Evolutionary conservation across 1,140 invertebrate species (phyloP).

Genomic region (Drosophila funebris): DNA sequence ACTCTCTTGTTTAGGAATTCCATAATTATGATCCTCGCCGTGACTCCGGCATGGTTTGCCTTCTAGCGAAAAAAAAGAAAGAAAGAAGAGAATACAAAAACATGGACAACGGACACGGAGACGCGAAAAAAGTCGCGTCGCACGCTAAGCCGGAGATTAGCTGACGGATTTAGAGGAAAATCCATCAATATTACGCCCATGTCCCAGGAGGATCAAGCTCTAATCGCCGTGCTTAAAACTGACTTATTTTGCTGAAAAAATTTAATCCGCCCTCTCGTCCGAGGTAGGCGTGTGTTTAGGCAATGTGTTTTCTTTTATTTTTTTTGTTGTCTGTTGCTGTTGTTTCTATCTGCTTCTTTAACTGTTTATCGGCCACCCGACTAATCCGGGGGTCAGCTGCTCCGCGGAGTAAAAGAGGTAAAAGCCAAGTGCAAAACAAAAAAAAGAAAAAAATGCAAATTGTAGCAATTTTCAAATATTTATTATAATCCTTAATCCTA

Average conservation of each 20-base stretch:
- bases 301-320: conserved; percentile 32
- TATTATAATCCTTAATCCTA: conserved; percentile 37
- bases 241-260: conserved; percentile 76
- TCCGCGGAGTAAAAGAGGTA: conserved; percentile 61
- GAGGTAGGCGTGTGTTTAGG: conserved; percentile 67
- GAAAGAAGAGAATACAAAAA: conserved; percentile 38
- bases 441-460: conserved; percentile 51
- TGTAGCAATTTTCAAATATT: conserved; percentile 49
- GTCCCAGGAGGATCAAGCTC: conserved; percentile 67
- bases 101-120: conserved; percentile 37
- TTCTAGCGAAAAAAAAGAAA: conserved; percentile 77
- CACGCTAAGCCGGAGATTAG: conserved; percentile 78
- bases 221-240: conserved; percentile 72
- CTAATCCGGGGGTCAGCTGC: conserved; percentile 62
- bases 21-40: conserved; percentile 76
- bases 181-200: conserved; percentile 80
- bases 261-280: conserved; percentile 59
- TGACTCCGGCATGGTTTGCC: conserved; percentile 31
- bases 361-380: not conserved
- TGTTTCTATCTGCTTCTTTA: not conserved
- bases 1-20: conserved; percentile 75
- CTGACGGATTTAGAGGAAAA: conserved; percentile 75
- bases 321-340: conserved; percentile 1
- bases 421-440: conserved; percentile 12
- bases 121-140: conserved; percentile 76